Conservation (phyloP, 2,797 vertebrate species). For the Alfaro cultratus region DNA sequence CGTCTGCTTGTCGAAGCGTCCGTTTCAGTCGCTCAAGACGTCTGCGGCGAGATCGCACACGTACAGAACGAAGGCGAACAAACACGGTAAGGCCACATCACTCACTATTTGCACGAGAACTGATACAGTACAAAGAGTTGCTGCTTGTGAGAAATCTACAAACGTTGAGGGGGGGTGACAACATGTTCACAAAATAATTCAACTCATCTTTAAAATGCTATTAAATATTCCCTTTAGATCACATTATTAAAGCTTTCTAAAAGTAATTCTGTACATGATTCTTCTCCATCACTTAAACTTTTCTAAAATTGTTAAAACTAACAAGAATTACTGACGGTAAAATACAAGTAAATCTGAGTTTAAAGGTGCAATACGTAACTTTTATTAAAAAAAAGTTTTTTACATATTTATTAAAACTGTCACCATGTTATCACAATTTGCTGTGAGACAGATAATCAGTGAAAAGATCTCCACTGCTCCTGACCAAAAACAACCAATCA, state of each 20-base stretch:
- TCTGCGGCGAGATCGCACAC: slow-evolving; percentile 39
- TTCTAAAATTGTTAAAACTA: slow-evolving; percentile 5
- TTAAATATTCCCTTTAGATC: slow-evolving; percentile 41
- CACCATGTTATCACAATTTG: no score
- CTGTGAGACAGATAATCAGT: no score
- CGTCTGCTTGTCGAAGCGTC: slow-evolving; percentile 29
- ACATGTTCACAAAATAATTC: slow-evolving; percentile 60
- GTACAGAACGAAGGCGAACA: slow-evolving; percentile 48
- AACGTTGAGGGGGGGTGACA: slow-evolving; percentile 50
- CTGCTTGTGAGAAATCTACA: slow-evolving; percentile 56
- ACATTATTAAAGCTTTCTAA: slow-evolving; percentile 21
- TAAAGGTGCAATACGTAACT: not conserved
- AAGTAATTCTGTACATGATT: slow-evolving; percentile 34
- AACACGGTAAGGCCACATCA: slow-evolving; percentile 71
- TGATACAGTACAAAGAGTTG: slow-evolving; percentile 53
- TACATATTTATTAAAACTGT: no score
- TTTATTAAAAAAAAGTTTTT: no score
- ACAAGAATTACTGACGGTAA: slow-evolving; percentile 36
- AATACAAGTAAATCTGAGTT: slow-evolving; percentile 39
- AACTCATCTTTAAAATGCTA: slow-evolving; percentile 38
- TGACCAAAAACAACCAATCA: no score
- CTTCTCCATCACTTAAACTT: slow-evolving; percentile 15
- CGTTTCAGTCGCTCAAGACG: slow-evolving; percentile 36
- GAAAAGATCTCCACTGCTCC: no score
- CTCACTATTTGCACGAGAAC: slow-evolving; percentile 68